A percentile compares a stretch with the other conserved stretches of the same genome.
Conservation (phyloP, 92 coral and sea anemone genomes). For the Pocillopora meandrina region DNA sequence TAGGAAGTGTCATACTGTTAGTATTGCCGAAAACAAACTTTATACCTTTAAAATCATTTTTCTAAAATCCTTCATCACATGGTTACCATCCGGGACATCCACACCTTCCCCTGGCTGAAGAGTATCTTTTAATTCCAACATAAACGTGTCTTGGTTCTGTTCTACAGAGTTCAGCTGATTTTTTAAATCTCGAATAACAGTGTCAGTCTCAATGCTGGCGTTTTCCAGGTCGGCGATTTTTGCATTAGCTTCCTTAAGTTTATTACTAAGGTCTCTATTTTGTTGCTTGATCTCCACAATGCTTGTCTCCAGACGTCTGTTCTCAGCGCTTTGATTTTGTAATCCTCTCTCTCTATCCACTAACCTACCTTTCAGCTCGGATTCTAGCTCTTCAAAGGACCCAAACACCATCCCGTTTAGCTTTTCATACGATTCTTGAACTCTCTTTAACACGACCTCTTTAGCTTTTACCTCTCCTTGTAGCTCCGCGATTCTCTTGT, state of each 20-base stretch:
- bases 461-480: slow-evolving; percentile 79
- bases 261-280: slow-evolving; percentile 54
- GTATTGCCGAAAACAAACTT: not conserved
- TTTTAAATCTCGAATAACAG: slow-evolving; percentile 5
- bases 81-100: slow-evolving; percentile 26
- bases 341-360: slow-evolving; percentile 89
- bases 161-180: slow-evolving; percentile 12
- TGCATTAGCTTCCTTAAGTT: slow-evolving; percentile 49
- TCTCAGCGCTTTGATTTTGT: slow-evolving; percentile 80
- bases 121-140: not conserved
- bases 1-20: too few species aligned
- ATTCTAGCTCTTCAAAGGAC: slow-evolving; percentile 92
- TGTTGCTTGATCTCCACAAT: slow-evolving; percentile 70
- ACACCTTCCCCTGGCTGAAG: not conserved
- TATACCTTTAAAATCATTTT: slow-evolving; percentile 38
- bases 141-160: not conserved
- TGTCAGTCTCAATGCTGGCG: slow-evolving; percentile 8
- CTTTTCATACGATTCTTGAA: slow-evolving; percentile 93
- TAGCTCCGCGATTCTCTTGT: slow-evolving; percentile 60
- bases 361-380: slow-evolving; percentile 76
- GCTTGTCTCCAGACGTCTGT: slow-evolving; percentile 73
- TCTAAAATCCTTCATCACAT: slow-evolving; percentile 34
- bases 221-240: slow-evolving; percentile 29
- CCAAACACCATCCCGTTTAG: slow-evolving; percentile 94
- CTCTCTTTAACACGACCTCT: slow-evolving; percentile 76